These are phyloP conservation scores for Etheostoma spectabile DNA, from an alignment of 2,113 vertebrate genomes.

Conservation along the genomic window DNA sequence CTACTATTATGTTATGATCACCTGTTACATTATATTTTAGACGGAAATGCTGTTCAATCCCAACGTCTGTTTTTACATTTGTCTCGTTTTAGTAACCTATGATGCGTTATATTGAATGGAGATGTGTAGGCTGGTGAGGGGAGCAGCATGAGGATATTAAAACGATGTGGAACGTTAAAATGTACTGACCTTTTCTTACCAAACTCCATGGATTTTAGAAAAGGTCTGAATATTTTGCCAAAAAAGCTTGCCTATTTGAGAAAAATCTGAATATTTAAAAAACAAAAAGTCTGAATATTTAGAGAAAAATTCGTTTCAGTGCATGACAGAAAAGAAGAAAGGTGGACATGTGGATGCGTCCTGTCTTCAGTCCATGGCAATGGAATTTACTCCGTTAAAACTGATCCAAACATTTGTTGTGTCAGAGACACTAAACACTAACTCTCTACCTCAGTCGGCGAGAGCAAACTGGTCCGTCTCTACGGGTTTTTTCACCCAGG, in stretches of 20 bases:
- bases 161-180: conserved; percentile 14
- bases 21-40: conserved; percentile 1
- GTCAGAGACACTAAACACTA: neutral
- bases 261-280: too few relatives aligned
- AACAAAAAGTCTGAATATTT: too few relatives aligned
- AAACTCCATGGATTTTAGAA: neutral
- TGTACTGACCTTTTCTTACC: too few relatives aligned
- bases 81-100: neutral
- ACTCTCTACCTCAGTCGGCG: conserved; percentile 76
- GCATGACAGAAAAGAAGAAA: neutral
- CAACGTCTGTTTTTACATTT: conserved; percentile 10
- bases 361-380: neutral
- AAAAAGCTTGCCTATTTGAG: too few relatives aligned
- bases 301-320: too few relatives aligned
- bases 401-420: neutral
- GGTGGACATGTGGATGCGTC: conserved; percentile 32
- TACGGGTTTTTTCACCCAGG: conserved; percentile 95
- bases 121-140: conserved; percentile 34
- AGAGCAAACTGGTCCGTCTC: conserved; percentile 96
- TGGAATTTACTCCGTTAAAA: neutral
- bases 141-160: conserved; percentile 21
- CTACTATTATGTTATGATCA: conserved; percentile 29
- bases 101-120: conserved; percentile 26
- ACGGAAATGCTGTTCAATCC: conserved; percentile 4
- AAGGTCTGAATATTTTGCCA: too few relatives aligned